Evolutionary conservation across 2,888 invertebrate species (phyloP).

Genomic region (Hirtodrosophila trivittata): DNA sequence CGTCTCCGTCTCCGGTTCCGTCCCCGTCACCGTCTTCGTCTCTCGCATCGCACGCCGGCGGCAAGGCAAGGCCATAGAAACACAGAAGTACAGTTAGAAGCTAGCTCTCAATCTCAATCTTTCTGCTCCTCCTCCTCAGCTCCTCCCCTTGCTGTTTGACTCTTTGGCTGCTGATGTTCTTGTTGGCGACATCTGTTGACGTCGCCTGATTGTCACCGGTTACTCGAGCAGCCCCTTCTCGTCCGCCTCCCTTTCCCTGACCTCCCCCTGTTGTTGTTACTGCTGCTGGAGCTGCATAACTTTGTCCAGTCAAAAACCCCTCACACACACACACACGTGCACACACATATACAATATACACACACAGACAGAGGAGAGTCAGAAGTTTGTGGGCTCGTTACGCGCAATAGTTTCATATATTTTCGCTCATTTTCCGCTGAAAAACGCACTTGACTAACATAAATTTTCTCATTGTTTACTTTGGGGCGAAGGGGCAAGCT

Average conservation of each 20-base stretch:
- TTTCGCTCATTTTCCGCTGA: slow-evolving; percentile 74
- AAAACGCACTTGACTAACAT: slow-evolving; percentile 77
- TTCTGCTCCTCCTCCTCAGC: slow-evolving; percentile 1
- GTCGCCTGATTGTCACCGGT: slow-evolving; percentile 49
- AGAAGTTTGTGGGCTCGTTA: slow-evolving; percentile 56
- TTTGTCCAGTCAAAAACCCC: slow-evolving; percentile 26
- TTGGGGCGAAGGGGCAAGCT: slow-evolving; percentile 34
- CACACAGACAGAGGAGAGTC: not conserved
- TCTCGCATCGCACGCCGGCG: slow-evolving; percentile 49
- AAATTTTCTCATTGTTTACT: slow-evolving; percentile 77
- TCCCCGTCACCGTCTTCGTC: not conserved
- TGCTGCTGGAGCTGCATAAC: slow-evolving; percentile 21
- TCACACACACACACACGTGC: slow-evolving; percentile 8
- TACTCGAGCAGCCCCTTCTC: not conserved
- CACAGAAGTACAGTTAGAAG: slow-evolving; percentile 55
- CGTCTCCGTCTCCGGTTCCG: not conserved
- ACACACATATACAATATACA: no score
- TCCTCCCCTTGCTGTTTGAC: not conserved
- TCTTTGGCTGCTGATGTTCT: slow-evolving; percentile 16
- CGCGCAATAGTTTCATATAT: slow-evolving; percentile 66
- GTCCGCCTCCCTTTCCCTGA: not conserved
- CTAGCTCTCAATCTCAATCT: slow-evolving; percentile 24
- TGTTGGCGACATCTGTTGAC: slow-evolving; percentile 60
- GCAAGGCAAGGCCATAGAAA: slow-evolving; percentile 59
- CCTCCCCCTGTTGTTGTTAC: not conserved